These are phyloP conservation scores for Alentia gelatinosa DNA, from an alignment of 2,888 invertebrate genomes.

Conservation along the genomic window DNA sequence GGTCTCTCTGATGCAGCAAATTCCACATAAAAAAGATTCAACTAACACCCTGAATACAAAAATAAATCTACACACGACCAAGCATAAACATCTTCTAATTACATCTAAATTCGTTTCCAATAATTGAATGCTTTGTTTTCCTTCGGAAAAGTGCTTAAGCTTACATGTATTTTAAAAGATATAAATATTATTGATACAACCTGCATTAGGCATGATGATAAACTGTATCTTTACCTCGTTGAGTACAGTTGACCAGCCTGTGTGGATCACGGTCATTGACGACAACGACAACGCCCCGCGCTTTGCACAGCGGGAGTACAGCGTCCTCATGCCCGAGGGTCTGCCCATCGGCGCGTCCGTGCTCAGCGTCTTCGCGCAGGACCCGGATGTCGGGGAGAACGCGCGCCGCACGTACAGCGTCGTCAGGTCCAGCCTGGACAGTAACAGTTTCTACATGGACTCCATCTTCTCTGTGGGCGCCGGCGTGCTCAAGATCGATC, in stretches of 20 bases:
- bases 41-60: too few relatives aligned
- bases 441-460: constrained; percentile 63
- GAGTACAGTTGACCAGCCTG: constrained; percentile 14
- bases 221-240: neutral
- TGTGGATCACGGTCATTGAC: constrained; percentile 60
- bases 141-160: neutral
- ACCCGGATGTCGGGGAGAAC: constrained; percentile 62
- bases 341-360: constrained; percentile 61
- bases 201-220: neutral
- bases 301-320: constrained; percentile 56
- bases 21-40: too few relatives aligned
- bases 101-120: neutral
- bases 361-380: constrained; percentile 56
- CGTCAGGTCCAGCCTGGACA: constrained; percentile 23
- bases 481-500: constrained; percentile 62
- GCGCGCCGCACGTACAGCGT: constrained; percentile 59
- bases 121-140: neutral
- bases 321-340: constrained; percentile 56
- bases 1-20: too few relatives aligned
- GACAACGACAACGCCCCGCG: constrained; percentile 70
- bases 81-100: neutral
- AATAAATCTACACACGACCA: too few relatives aligned
- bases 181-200: neutral
- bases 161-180: neutral
- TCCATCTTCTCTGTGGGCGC: constrained; percentile 58